These are phyloP conservation scores for Cryptotis parvus DNA, from an alignment of 2,113 vertebrate species.

Conservation along the genomic window DNA sequence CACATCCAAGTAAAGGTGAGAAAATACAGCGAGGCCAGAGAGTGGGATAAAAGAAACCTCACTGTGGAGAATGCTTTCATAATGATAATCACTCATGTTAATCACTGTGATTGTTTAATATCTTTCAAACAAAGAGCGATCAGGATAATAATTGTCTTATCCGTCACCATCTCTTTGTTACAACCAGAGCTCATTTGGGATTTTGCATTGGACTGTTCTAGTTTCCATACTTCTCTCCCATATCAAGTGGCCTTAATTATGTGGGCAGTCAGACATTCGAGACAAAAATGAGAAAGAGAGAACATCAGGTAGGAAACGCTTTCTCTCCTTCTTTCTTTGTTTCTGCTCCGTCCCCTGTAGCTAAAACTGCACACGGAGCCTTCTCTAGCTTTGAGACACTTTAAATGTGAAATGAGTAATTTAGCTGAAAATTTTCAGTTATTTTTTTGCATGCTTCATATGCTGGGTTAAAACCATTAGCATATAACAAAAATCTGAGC, in stretches of 20 bases:
- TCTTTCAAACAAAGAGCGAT: slow-evolving; percentile 78
- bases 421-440: slow-evolving; percentile 88
- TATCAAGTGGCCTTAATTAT: slow-evolving; percentile 88
- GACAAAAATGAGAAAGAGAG: slow-evolving; percentile 77
- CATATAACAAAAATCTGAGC: slow-evolving; percentile 92
- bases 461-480: slow-evolving; percentile 92
- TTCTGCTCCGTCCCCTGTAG: slow-evolving; percentile 85
- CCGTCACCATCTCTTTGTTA: slow-evolving; percentile 85
- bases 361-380: slow-evolving; percentile 83
- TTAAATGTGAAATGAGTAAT: slow-evolving; percentile 90
- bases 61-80: slow-evolving; percentile 84
- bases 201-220: slow-evolving; percentile 66
- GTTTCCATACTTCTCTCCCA: slow-evolving; percentile 74
- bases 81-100: slow-evolving; percentile 88
- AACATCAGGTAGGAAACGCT: slow-evolving; percentile 81
- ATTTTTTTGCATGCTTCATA: slow-evolving; percentile 88
- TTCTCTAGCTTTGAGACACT: slow-evolving; percentile 87
- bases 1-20: slow-evolving; percentile 78
- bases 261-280: slow-evolving; percentile 84
- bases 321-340: slow-evolving; percentile 80
- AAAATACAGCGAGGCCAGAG: slow-evolving; percentile 77
- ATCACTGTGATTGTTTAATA: slow-evolving; percentile 90
- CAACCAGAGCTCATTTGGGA: slow-evolving; percentile 78
- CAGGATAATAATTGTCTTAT: slow-evolving; percentile 85
- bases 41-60: slow-evolving; percentile 64